These are phyloP conservation scores for Allophyes oxyacanthae DNA, from an alignment of 2,888 invertebrate species.

Conservation along the genomic window DNA sequence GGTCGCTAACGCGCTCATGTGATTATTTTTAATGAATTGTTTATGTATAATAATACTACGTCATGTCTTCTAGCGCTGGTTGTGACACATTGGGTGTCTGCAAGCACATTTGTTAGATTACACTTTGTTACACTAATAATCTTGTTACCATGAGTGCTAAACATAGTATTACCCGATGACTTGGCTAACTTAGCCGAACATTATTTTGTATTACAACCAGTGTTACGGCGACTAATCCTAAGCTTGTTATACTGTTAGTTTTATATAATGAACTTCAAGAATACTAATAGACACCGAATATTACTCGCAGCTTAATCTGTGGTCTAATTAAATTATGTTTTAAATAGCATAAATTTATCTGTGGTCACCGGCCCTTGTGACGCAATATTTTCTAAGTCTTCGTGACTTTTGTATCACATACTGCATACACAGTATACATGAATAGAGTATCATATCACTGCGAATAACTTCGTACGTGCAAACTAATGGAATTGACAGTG, in stretches of 20 bases:
- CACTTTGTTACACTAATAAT: conserved; percentile 39
- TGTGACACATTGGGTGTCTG: conserved; percentile 21
- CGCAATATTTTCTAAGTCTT: conserved; percentile 22
- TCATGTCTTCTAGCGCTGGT: conserved; percentile 39
- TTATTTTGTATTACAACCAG: conserved; percentile 35
- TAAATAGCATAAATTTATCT: conserved; percentile 22
- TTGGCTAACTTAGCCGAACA: conserved; percentile 4
- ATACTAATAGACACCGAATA: conserved; percentile 37
- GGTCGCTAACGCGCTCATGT: conserved; percentile 28
- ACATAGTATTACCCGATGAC: conserved; percentile 15
- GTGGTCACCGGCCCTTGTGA: conserved; percentile 20
- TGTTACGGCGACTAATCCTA: conserved; percentile 41
- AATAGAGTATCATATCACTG: conserved; percentile 13
- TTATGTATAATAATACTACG: conserved; percentile 55
- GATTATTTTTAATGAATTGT: conserved; percentile 52
- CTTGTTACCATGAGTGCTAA: conserved; percentile 51
- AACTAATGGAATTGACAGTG: conserved; percentile 30
- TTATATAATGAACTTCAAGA: conserved; percentile 42
- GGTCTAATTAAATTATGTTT: conserved; percentile 33
- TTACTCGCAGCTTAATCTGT: conserved; percentile 22
- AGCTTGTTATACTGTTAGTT: conserved; percentile 49
- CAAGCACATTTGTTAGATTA: conserved; percentile 14
- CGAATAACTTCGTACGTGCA: conserved; percentile 13
- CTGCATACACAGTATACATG: not conserved
- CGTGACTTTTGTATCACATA: conserved; percentile 18